Base-by-base conservation (phyloP, 2,113 vertebrate species). In the Sinosuthora webbiana region DNA sequence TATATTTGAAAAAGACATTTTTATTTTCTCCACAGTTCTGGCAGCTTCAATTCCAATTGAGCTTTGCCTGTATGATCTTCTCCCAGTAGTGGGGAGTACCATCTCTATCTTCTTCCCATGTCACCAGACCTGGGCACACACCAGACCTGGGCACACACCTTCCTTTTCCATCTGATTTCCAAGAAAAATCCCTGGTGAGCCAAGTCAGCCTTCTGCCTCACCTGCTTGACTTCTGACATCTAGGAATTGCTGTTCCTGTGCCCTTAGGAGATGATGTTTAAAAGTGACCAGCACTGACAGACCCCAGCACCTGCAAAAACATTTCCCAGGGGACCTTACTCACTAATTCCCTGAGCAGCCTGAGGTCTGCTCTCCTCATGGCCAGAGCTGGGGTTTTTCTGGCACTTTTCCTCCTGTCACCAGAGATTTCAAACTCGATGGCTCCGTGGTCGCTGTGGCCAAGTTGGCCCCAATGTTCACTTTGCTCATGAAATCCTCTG, bases 391-490 rank as follows among this genome's bases (percentile, higher is more conserved):
- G 71, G 24, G 16, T 25, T 79, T 55, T 71, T 17, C 56, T 55
- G 65, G 16, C 13, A 63, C 35, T 56, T 20, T 49, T 56, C 49
- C 49, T 79, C 39, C 75, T 63, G n/a, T 55, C 41, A 55, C 49
- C n/a, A 35, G 24, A 56, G 30, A 28, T 47, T 41, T 47, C 42
- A 22, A 87, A 60, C 53, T 44, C 2, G 0, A 49, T 35, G 49
- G 21, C 35, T 49, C 41, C 0, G 0, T 62, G 71, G 52, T 31
- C 0, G 0, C 44, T 77, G 37, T 60, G 47, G 31, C 49, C 42
- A 41, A 55, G 30, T 1, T 10, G 17, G 21, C 6, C 30, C 13
- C 31, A 25, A 4, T 18, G 9, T 17, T 69, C 75, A 70, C 64
- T 63, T 5, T 17, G 6, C 41, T 41, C 75, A 49, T 1, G 4